These are phyloP conservation scores for Eupithecia insigniata DNA, from an alignment of 2,888 invertebrate genomes.

Conservation along the genomic window DNA sequence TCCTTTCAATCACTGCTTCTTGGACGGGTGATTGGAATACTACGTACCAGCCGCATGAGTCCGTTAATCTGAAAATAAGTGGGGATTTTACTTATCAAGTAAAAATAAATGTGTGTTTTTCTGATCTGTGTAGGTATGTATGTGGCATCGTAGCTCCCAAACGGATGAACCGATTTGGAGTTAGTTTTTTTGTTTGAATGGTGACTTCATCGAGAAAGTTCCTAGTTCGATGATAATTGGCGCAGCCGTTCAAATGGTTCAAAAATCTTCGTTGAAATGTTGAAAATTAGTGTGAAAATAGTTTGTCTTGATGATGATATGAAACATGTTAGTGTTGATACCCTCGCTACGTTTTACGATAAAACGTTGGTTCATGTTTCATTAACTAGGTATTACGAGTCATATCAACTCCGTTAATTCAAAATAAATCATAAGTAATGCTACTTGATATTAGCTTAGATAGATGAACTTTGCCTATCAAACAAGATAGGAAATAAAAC, in stretches of 20 bases:
- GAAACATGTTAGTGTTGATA: no score
- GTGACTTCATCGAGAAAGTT: neutral
- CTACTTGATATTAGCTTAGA: neutral
- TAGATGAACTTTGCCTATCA: neutral
- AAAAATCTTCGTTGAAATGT: no score
- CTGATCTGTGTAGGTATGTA: no score
- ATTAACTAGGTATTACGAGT: neutral
- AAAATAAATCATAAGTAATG: neutral
- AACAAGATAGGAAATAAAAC: neutral
- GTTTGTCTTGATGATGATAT: no score
- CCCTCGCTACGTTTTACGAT: no score
- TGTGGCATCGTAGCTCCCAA: no score
- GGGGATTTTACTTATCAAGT: neutral
- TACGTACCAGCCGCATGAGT: constrained; percentile 98
- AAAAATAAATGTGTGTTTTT: no score
- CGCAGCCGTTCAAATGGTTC: no score
- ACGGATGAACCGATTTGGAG: neutral
- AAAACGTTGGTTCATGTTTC: no score
- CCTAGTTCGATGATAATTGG: neutral
- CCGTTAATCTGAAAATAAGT: constrained; percentile 89
- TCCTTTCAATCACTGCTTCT: constrained; percentile 94
- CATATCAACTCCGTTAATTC: neutral
- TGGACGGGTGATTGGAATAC: constrained; percentile 97
- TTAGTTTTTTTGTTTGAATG: neutral
- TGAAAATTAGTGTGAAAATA: no score